These are phyloP conservation scores for Barnardius zonarius DNA, from an alignment of 2,113 vertebrate genomes.

Conservation along the genomic window DNA sequence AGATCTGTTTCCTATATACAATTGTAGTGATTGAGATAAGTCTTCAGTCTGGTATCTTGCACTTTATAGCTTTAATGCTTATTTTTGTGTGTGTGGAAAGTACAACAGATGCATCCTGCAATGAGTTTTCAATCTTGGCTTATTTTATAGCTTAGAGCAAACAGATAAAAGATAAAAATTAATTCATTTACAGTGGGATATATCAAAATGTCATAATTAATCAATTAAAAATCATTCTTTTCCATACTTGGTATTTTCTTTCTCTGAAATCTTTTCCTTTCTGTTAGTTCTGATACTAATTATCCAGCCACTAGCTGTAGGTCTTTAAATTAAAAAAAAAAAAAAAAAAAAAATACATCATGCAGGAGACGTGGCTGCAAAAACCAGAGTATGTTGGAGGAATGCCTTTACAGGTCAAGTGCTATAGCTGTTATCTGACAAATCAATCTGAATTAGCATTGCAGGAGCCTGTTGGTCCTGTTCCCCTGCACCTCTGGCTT, in stretches of 20 bases:
- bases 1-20: slow-evolving; percentile 17
- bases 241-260: background rate
- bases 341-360: background rate
- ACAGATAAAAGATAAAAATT: background rate
- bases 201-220: background rate
- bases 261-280: background rate
- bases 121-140: background rate
- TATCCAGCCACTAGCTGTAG: background rate
- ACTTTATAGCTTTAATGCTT: background rate
- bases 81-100: background rate
- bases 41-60: background rate
- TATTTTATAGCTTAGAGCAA: background rate
- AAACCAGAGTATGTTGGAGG: background rate
- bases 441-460: slow-evolving; percentile 29
- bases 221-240: background rate
- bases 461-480: background rate
- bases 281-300: background rate
- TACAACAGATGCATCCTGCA: background rate
- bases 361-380: background rate
- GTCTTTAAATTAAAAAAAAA: slow-evolving; percentile 6
- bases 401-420: slow-evolving; percentile 5
- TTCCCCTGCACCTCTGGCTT: background rate
- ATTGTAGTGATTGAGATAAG: background rate
- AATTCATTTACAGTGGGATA: background rate
- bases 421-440: slow-evolving; percentile 5